These are phyloP conservation scores for Antigone vipio DNA, from an alignment of 2,113 vertebrate genomes.

Conservation along the genomic window DNA sequence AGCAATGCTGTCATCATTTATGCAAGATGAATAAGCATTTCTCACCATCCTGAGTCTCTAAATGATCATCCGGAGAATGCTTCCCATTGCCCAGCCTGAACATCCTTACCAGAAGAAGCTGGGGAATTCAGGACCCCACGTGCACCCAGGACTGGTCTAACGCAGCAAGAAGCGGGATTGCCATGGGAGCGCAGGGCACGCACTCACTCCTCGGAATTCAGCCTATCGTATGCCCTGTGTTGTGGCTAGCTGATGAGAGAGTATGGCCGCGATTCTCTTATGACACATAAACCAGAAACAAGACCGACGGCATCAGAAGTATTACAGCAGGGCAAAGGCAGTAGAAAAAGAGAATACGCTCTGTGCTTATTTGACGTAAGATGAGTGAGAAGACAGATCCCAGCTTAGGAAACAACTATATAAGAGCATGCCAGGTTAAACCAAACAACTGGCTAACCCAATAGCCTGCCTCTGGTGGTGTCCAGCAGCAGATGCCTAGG, in stretches of 20 bases:
- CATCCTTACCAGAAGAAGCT: neutral
- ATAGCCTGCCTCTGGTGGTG: neutral
- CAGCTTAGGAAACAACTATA: neutral
- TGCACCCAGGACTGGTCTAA: neutral
- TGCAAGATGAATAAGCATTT: neutral
- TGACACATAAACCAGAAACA: neutral
- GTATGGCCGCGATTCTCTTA: neutral
- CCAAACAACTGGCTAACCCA: neutral
- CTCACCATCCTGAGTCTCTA: neutral
- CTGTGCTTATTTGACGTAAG: neutral
- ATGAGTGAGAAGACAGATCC: neutral
- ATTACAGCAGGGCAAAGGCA: neutral
- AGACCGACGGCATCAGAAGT: neutral
- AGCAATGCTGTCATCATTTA: neutral
- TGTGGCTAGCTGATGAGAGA: neutral
- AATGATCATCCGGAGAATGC: neutral
- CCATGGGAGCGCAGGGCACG: accelerated
- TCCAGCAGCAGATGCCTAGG: neutral
- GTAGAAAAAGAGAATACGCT: neutral
- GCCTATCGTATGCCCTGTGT: neutral
- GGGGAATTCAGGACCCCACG: neutral
- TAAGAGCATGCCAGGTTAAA: neutral
- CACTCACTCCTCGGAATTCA: neutral
- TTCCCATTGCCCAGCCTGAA: neutral
- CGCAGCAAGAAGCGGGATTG: neutral